Evolutionary conservation across 2,797 vertebrate species (phyloP).

Genomic region (Pangasius sanitwongsei): DNA sequence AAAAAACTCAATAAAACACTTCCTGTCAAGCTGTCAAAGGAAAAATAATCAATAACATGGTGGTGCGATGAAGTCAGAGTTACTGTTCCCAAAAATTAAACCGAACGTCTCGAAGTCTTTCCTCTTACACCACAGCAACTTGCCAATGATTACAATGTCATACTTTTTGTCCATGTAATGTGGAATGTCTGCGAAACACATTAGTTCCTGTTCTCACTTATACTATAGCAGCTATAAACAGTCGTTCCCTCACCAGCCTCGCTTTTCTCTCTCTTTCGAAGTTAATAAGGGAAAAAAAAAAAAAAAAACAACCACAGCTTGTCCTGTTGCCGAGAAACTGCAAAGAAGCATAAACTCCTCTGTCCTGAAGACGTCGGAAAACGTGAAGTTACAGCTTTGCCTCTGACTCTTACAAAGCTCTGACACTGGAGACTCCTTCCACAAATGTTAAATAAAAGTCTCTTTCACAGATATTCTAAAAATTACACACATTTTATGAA

Average conservation of each 20-base stretch:
- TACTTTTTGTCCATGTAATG: neutral
- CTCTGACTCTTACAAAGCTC: no score
- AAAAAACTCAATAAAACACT: neutral
- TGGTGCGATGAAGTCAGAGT: no score
- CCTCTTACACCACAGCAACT: neutral
- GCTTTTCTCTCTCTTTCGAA: neutral
- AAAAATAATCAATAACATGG: neutral
- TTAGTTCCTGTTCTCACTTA: neutral
- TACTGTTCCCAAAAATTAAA: neutral
- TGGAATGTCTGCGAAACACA: neutral
- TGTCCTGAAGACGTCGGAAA: no score
- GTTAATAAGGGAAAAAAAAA: neutral
- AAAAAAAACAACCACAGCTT: neutral
- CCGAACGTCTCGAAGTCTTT: neutral
- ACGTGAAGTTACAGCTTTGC: no score
- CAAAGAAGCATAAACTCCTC: no score
- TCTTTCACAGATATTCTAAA: no score
- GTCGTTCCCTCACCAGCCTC: neutral
- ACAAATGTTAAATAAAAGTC: no score
- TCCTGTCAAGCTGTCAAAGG: neutral
- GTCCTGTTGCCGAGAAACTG: neutral
- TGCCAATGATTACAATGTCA: neutral
- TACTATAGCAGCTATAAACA: neutral
- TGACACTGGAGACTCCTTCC: neutral
- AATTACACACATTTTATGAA: no score